Conservation (phyloP, 92 coral and sea anemone species). For the Epizoanthus scotinus region DNA sequence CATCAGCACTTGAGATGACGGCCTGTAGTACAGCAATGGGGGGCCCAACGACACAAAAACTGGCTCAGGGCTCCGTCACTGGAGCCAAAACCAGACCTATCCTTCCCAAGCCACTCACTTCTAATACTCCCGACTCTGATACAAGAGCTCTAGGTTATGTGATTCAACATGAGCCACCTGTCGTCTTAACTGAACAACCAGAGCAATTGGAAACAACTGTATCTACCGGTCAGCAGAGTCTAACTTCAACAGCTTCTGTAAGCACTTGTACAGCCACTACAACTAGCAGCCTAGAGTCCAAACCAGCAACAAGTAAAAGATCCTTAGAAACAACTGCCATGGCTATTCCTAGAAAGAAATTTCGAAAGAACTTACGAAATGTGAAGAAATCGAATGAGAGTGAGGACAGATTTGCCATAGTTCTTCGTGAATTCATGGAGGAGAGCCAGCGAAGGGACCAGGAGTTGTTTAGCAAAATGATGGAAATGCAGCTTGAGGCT, state of each 20-base stretch:
- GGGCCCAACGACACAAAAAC: conserved; percentile 7
- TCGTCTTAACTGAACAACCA: conserved; percentile 28
- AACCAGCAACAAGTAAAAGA: background rate
- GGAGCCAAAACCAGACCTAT: conserved; percentile 22
- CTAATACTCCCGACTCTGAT: conserved; percentile 15
- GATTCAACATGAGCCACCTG: conserved; percentile 37
- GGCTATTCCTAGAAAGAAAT: conserved; percentile 48
- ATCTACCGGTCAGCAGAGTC: background rate
- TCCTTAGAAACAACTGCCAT: background rate
- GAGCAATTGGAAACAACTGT: conserved; percentile 1
- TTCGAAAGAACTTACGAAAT: conserved; percentile 67
- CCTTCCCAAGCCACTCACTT: conserved; percentile 25
- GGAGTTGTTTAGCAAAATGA: conserved; percentile 71
- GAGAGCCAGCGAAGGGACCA: conserved; percentile 85
- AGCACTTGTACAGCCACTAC: background rate
- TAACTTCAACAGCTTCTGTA: background rate
- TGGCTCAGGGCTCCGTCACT: conserved; percentile 29
- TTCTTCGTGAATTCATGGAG: conserved; percentile 77
- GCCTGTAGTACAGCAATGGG: conserved; percentile 1
- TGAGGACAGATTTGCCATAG: conserved; percentile 58
- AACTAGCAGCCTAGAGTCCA: background rate
- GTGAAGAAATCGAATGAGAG: conserved; percentile 64
- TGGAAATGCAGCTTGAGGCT: conserved; percentile 82
- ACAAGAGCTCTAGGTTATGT: conserved; percentile 32
- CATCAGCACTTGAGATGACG: background rate